Base-by-base conservation (phyloP, 2,113 vertebrate genomes). In the Candoia aspera region DNA sequence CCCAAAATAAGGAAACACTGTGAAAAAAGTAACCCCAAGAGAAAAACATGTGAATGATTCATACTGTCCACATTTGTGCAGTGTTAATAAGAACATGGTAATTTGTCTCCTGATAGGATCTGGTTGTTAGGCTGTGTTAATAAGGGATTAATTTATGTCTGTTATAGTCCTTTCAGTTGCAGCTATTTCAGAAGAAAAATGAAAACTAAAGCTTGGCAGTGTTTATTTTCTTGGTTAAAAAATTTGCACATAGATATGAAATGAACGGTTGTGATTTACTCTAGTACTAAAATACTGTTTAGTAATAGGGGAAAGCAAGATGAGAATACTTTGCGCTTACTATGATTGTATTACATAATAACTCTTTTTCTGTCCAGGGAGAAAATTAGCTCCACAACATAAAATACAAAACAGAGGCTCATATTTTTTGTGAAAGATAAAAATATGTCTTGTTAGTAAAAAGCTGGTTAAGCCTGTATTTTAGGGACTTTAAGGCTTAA, bases 101-200 rank as follows among this genome's bases (percentile, higher is more conserved):
- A 84, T 55, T 37, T 91, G 6, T 91, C 87, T 90, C 90, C 53
- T 88, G 24, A 21, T 92, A 85, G 86, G 90, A 68, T 53, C 24
- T 87, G 86, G 54, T 91, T 42, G 91, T 91, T 87, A 93, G 49
- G 91, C n/a, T 91, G 0, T 62, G 83, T n/a, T 84, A 59, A 92
- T 73, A 84, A 62, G 26, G 42, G 33, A 1, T 64, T 88, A 79
- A 46, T 93, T 84, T 54, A 58, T 91, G n/a, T 19, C 24, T 57
- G 29, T 33, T 87, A 1, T 58, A 10, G 12, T 24, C 46, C 19
- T 89, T 79, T 90, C n/a, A 53, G 6, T 79, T 88, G 53, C 33
- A 85, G 53, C 2, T 11, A 53, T n/a, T 59, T 11, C 46, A 0
- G 87, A 37, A 37, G n/a, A 64, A 21, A 73, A 86, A 83, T 86